Percentiles rank a stretch among this genome's conserved stretches.
Evolutionary conservation across 2,888 invertebrate species (phyloP).

Genomic region (Furcula furcula): DNA sequence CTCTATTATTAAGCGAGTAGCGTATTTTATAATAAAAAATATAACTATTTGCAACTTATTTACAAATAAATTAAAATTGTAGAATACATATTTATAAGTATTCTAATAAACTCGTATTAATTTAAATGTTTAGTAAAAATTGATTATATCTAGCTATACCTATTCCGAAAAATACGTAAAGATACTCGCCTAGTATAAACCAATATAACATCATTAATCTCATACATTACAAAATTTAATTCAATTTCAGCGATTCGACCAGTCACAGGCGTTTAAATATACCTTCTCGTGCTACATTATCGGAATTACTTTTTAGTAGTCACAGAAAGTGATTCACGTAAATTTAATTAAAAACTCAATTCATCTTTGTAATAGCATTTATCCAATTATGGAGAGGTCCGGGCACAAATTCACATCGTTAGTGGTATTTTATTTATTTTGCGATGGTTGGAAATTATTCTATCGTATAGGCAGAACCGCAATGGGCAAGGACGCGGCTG

Average conservation of each 20-base stretch:
- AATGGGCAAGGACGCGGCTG: slow-evolving; percentile 43
- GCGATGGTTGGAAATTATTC: slow-evolving; percentile 43
- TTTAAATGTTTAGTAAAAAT: too few species aligned
- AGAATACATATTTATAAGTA: too few species aligned
- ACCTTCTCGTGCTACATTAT: slow-evolving; percentile 27
- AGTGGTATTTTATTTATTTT: slow-evolving; percentile 41
- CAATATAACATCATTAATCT: slow-evolving; percentile 12
- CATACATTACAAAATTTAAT: slow-evolving; percentile 16
- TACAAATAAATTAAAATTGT: too few species aligned
- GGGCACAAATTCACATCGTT: slow-evolving; percentile 35
- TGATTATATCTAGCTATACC: too few species aligned
- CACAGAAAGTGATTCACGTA: slow-evolving; percentile 43
- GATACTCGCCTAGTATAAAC: slow-evolving; percentile 1
- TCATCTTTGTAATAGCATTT: slow-evolving; percentile 35
- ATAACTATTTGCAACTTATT: too few species aligned
- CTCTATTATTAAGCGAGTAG: too few species aligned
- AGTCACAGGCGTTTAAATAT: slow-evolving; percentile 26
- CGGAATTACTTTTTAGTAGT: slow-evolving; percentile 50
- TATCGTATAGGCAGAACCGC: slow-evolving; percentile 38
- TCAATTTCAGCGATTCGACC: slow-evolving; percentile 2
- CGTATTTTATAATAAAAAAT: too few species aligned
- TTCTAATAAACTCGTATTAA: too few species aligned
- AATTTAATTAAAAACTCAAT: slow-evolving; percentile 51
- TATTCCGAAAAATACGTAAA: too few species aligned
- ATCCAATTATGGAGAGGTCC: slow-evolving; percentile 28